Percentiles rank a stretch among this genome's conserved stretches.
Evolutionary conservation across 2,113 vertebrate genomes (phyloP).

Genomic region (Hydropotes inermis): DNA sequence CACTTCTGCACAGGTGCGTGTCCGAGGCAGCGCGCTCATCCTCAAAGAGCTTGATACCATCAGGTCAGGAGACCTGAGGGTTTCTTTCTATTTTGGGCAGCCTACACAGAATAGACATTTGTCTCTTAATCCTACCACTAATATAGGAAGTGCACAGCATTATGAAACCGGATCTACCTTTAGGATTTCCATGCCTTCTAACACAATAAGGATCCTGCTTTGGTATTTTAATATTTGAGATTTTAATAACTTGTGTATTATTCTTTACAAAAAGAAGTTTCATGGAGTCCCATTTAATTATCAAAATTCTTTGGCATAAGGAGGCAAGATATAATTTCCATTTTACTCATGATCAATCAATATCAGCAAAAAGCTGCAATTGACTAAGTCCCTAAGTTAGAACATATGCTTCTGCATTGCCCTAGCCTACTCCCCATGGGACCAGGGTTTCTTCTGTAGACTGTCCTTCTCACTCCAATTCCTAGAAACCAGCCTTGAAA

Average conservation of each 20-base stretch:
- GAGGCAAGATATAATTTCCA: not conserved
- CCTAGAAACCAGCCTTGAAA: not conserved
- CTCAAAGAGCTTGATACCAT: fast-evolving
- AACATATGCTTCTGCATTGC: fast-evolving
- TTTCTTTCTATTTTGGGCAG: not conserved
- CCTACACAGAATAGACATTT: no score
- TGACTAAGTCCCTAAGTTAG: fast-evolving
- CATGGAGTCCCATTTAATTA: not conserved
- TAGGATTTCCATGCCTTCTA: not conserved
- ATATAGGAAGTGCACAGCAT: not conserved
- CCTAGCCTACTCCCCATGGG: not conserved
- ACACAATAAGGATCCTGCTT: not conserved
- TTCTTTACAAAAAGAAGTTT: not conserved
- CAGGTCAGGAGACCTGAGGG: not conserved
- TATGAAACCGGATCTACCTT: fast-evolving
- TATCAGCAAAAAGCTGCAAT: not conserved
- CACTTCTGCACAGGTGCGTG: fast-evolving
- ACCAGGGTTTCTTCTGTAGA: fast-evolving
- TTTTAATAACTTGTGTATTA: not conserved
- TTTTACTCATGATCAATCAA: not conserved
- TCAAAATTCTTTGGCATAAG: not conserved
- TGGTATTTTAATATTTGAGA: not conserved
- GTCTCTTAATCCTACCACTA: not conserved
- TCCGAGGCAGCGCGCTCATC: no score
- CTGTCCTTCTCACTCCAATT: not conserved